Evolutionary conservation across 2,797 vertebrate species (phyloP), one percentile per base, ranked within the genome.

Genomic region (Hipposideros larvatus): DNA sequence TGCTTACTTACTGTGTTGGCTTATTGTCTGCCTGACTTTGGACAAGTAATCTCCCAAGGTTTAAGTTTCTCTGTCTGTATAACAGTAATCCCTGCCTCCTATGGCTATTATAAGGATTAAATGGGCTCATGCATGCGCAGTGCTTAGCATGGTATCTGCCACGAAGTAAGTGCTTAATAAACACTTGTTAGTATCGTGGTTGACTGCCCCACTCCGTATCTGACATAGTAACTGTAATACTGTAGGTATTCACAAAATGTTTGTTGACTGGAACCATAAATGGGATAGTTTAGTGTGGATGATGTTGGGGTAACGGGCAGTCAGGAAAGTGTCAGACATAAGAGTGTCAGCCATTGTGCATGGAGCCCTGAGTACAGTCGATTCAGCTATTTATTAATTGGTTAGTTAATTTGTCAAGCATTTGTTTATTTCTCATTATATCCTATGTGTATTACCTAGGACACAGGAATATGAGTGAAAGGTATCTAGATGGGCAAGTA

Each of bases 331-430:
- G 22, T 68, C 71, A 95, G 51, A n/a, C 48, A 34, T 71, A 22
- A 37, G 14, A 2, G 11, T 77, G 4, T 71, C 19, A 71, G 16
- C 53, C 43, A 43, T 55, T 87, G 22, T 22, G 73, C 28, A 16
- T 37, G 28, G 7, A 70, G 7, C 22, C 48, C 0, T 75, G 34
- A 83, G 16, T 51, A 73, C 11, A 83, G 21, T 53, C 0, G 16
- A 28, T 57, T 63, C 18, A 68, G 10, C 83, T 95, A 94, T 55
- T 68, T 73, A 65, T 87, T 94, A 31, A 78, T 65, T 94, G 51
- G 7, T 63, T 88, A 65, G 34, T 85, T 83, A 90, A 77, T 92
- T 53, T 87, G 31, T 63, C 59, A 87, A 74, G 83, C 51, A 61
- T 77, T 78, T 61, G 15, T 87, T 71, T 93, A 59, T 53, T 92